phyloP scores from a whole-genome alignment of 2,888 invertebrate species.

The Hyposoter dolosus region DNA sequence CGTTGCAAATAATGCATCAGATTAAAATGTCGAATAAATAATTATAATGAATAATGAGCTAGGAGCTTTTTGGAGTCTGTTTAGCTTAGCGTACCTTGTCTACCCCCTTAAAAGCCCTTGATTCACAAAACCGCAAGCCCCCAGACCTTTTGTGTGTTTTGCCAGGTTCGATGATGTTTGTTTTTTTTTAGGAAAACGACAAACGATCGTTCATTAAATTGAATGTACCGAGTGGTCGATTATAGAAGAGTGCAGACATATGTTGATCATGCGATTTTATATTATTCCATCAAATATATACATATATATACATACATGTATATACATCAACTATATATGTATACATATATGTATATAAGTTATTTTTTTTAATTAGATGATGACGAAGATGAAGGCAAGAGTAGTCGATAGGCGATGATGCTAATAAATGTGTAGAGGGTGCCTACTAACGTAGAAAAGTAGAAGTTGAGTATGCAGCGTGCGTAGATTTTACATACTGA shows the following conservation, averaged over 20 bases:
- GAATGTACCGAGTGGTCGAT: constrained; percentile 52
- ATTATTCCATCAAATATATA: not conserved
- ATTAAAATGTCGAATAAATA: constrained; percentile 23
- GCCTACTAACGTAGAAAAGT: constrained; percentile 69
- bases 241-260: constrained; percentile 72
- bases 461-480: constrained; percentile 61
- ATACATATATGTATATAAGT: constrained; percentile 19
- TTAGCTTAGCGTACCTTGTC: constrained; percentile 55
- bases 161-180: constrained; percentile 47
- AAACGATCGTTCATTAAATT: constrained; percentile 52
- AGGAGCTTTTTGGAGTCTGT: constrained; percentile 66
- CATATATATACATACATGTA: constrained; percentile 16
- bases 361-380: constrained; percentile 36
- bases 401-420: constrained; percentile 67
- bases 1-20: constrained; percentile 58
- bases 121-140: constrained; percentile 15
- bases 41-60: constrained; percentile 41
- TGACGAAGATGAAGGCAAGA: constrained; percentile 60
- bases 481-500: constrained; percentile 52
- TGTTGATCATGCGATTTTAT: constrained; percentile 50
- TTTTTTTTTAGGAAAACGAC: constrained; percentile 24
- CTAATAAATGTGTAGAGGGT: constrained; percentile 70
- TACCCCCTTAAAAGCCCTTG: constrained; percentile 30
- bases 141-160: constrained; percentile 36
- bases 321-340: constrained; percentile 3